phyloP scores from a whole-genome alignment of 2,888 invertebrate species.

The Meteorus cinctellus region DNA sequence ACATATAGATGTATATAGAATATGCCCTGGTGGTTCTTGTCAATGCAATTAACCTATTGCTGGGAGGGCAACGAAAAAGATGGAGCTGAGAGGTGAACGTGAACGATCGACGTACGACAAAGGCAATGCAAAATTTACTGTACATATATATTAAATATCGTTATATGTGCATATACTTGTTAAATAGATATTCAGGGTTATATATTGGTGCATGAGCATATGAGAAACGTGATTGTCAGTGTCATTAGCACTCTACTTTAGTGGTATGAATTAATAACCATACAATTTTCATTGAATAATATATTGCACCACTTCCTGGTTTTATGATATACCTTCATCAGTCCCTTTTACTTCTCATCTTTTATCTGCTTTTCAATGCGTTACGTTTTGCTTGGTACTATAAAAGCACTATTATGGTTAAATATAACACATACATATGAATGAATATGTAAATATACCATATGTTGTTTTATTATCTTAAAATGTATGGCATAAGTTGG shows the following conservation, averaged over 20 bases:
- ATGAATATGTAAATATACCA: slow-evolving; percentile 55
- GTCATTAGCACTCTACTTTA: slow-evolving; percentile 10
- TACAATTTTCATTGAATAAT: slow-evolving; percentile 18
- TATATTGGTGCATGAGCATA: background rate
- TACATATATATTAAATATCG: background rate
- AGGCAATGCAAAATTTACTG: slow-evolving; percentile 3
- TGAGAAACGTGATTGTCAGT: slow-evolving; percentile 11
- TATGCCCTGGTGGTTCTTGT: slow-evolving; percentile 51
- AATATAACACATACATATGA: slow-evolving; percentile 54
- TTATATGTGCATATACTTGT: background rate
- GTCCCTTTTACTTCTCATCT: slow-evolving; percentile 6
- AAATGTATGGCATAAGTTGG: slow-evolving; percentile 56
- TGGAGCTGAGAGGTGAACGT: slow-evolving; percentile 1
- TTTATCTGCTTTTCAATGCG: slow-evolving; percentile 3
- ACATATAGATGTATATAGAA: background rate
- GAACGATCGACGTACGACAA: slow-evolving; percentile 17
- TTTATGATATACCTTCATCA: slow-evolving; percentile 4
- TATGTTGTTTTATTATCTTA: slow-evolving; percentile 61
- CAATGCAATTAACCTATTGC: slow-evolving; percentile 57
- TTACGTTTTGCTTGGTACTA: background rate
- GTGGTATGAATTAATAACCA: slow-evolving; percentile 13
- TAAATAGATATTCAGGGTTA: background rate
- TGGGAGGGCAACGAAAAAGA: slow-evolving; percentile 36
- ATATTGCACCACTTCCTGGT: slow-evolving; percentile 1
- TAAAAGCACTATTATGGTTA: slow-evolving; percentile 21